Percentiles rank a stretch among this genome's conserved stretches.
Evolutionary conservation across 2,888 invertebrate species (phyloP).

Genomic region (Rambutsinella grinnellia): DNA sequence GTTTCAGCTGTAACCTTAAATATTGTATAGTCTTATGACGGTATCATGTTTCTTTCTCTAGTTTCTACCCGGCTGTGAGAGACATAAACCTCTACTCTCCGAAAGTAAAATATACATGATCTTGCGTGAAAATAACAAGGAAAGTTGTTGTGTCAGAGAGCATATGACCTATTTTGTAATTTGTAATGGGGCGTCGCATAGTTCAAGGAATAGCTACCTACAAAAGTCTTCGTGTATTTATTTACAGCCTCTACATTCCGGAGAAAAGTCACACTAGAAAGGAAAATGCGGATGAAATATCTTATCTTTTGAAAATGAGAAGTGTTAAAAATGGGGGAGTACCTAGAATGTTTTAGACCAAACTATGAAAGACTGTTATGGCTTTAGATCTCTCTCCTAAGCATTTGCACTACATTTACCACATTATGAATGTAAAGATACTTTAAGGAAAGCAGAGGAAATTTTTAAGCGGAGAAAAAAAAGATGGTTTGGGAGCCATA

Average conservation of each 20-base stretch:
- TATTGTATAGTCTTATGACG: no score
- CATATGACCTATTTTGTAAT: no score
- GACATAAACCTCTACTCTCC: neutral
- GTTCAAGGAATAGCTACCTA: no score
- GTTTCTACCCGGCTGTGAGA: neutral
- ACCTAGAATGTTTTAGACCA: slow-evolving; percentile 6
- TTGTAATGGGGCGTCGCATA: no score
- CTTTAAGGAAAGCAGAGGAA: neutral
- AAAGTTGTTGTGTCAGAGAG: no score
- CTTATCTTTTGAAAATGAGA: neutral
- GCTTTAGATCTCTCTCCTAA: slow-evolving; percentile 21
- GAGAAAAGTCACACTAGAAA: neutral
- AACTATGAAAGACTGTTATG: slow-evolving; percentile 16
- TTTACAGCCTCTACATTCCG: neutral
- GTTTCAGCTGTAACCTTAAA: no score
- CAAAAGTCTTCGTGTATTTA: no score
- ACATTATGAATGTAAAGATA: slow-evolving; percentile 3
- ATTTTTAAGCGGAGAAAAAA: neutral
- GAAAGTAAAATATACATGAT: slow-evolving; percentile 9
- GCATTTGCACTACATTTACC: slow-evolving; percentile 31
- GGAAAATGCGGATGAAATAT: neutral
- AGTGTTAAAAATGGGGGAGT: no score
- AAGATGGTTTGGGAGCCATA: slow-evolving; percentile 24
- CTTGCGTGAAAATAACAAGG: neutral
- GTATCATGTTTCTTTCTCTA: slow-evolving; percentile 10